phyloP scores from a whole-genome alignment of 1,140 invertebrate species.

The Drosophila punjabiensis region DNA sequence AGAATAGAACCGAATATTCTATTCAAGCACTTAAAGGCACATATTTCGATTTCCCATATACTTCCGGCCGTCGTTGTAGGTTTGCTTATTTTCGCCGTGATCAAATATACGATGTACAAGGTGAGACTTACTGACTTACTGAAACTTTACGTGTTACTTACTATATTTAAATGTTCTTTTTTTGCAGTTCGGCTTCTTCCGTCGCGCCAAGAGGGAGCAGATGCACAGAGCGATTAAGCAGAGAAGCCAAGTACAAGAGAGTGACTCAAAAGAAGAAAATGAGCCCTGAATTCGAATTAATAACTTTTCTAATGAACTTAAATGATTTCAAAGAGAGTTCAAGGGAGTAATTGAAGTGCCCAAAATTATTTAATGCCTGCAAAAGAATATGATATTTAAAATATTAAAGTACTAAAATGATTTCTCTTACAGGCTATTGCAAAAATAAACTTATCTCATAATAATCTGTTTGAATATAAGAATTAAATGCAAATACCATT shows the following conservation, averaged over 20 bases:
- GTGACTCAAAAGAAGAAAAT: neutral
- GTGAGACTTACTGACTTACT: constrained; percentile 35
- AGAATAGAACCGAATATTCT: constrained; percentile 75
- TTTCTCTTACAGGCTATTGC: neutral
- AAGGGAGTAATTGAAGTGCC: neutral
- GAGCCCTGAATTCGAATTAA: neutral
- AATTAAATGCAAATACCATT: neutral
- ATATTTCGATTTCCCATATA: constrained; percentile 62
- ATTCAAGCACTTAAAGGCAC: constrained; percentile 61
- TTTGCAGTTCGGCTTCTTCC: constrained; percentile 74
- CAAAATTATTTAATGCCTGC: no score
- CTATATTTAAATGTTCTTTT: neutral
- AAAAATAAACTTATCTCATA: neutral
- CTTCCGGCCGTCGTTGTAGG: constrained; percentile 67
- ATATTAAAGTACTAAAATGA: no score
- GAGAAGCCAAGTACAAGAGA: constrained; percentile 42
- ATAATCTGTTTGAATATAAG: neutral
- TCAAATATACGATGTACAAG: constrained; percentile 76
- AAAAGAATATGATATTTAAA: no score
- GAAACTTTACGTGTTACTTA: neutral
- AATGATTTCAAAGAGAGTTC: no score
- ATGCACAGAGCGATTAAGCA: constrained; percentile 63
- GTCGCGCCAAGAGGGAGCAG: constrained; percentile 74
- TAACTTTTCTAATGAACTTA: neutral
- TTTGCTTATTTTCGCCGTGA: constrained; percentile 56